phyloP scores from a whole-genome alignment of 2,888 invertebrate species.

The Agrenia bidenticulata region DNA sequence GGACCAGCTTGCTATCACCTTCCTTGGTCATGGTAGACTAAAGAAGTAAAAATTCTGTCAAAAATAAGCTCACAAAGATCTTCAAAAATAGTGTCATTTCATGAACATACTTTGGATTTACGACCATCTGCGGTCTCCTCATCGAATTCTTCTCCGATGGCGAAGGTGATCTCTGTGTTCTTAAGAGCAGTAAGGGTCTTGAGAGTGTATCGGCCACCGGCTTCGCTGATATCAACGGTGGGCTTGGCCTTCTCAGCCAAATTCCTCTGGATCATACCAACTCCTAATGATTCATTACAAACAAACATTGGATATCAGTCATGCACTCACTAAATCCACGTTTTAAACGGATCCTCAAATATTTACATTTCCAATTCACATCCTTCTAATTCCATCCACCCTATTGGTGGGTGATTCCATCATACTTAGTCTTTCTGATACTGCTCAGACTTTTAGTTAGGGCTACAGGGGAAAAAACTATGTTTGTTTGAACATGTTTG shows the following conservation, averaged over 20 bases:
- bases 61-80: not conserved
- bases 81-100: too few relatives aligned
- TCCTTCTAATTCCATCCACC: too few relatives aligned
- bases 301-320: not conserved
- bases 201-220: constrained; percentile 37
- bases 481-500: too few relatives aligned
- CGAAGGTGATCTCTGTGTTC: constrained; percentile 43
- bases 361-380: too few relatives aligned
- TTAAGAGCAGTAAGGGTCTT: constrained; percentile 46
- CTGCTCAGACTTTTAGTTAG: too few relatives aligned
- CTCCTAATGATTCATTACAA: constrained; percentile 23
- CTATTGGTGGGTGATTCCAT: too few relatives aligned
- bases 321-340: not conserved
- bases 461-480: too few relatives aligned
- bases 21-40: constrained; percentile 55
- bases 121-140: constrained; percentile 44
- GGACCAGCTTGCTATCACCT: constrained; percentile 56
- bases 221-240: constrained; percentile 41
- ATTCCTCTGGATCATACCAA: constrained; percentile 43
- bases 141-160: constrained; percentile 45
- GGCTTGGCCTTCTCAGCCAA: constrained; percentile 45
- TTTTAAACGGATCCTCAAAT: too few relatives aligned
- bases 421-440: too few relatives aligned
- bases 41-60: constrained; percentile 38
- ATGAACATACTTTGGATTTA: constrained; percentile 34